phyloP scores from a whole-genome alignment of 2,888 invertebrate species.

The Sipha maydis region DNA sequence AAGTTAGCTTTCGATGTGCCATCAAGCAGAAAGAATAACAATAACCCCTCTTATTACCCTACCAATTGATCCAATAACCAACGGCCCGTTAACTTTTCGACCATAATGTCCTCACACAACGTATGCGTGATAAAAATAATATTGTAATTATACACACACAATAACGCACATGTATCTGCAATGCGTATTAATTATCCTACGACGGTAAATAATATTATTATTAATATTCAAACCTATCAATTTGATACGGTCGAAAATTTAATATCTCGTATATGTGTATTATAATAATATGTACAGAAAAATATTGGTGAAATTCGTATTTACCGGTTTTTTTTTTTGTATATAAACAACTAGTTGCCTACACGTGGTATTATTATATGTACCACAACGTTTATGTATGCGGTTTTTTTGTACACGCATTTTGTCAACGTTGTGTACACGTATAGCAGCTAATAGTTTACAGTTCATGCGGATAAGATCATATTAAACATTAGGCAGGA shows the following conservation, averaged over 20 bases:
- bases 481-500: too few relatives aligned
- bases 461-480: too few relatives aligned
- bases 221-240: background rate
- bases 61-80: background rate
- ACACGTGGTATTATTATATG: background rate
- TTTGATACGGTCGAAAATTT: background rate
- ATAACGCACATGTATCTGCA: background rate
- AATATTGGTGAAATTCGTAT: background rate
- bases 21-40: constrained; percentile 30
- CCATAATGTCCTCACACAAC: constrained; percentile 1
- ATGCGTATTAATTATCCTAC: background rate
- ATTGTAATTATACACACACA: background rate
- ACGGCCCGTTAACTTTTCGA: constrained; percentile 48
- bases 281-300: background rate
- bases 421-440: background rate
- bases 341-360: too few relatives aligned
- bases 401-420: background rate
- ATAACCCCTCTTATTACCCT: constrained; percentile 30
- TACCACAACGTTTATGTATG: background rate
- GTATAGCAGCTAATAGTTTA: background rate
- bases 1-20: constrained; percentile 16
- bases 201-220: background rate
- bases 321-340: background rate
- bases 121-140: background rate
- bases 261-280: background rate